A percentile compares a stretch with the other conserved stretches of the same genome.
Conservation (phyloP, 2,113 vertebrate species). For the Lepisosteus oculatus region DNA sequence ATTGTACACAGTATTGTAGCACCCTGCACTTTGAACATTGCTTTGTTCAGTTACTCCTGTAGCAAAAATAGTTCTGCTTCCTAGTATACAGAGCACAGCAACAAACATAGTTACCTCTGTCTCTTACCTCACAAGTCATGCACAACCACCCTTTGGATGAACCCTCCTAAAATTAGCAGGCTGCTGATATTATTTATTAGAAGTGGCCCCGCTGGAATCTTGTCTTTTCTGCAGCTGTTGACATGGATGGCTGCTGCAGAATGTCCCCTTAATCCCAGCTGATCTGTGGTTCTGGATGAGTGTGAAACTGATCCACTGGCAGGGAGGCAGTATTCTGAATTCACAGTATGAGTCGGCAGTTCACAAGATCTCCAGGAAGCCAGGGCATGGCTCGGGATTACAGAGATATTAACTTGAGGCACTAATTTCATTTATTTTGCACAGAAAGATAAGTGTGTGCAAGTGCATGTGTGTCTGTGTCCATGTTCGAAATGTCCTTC, state of each 20-base stretch:
- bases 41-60: no score
- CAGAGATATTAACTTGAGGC: constrained; percentile 14
- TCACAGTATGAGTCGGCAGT: not conserved
- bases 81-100: no score
- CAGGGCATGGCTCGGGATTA: constrained; percentile 17
- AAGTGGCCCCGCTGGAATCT: constrained; percentile 42
- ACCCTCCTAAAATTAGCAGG: constrained; percentile 36
- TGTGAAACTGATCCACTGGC: not conserved
- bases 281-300: constrained; percentile 23
- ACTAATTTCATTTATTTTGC: constrained; percentile 14
- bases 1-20: no score
- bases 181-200: constrained; percentile 48
- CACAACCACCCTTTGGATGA: constrained; percentile 14
- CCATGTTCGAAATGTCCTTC: not conserved
- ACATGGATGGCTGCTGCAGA: constrained; percentile 35
- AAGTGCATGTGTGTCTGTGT: not conserved
- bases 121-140: no score
- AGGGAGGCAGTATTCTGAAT: not conserved
- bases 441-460: not conserved
- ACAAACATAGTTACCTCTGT: no score
- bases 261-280: constrained; percentile 23
- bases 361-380: not conserved
- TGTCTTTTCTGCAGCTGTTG: constrained; percentile 41
- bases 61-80: no score
- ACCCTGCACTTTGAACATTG: no score